phyloP scores from a whole-genome alignment of 2,888 invertebrate species.

The Eupithecia vulgata region DNA sequence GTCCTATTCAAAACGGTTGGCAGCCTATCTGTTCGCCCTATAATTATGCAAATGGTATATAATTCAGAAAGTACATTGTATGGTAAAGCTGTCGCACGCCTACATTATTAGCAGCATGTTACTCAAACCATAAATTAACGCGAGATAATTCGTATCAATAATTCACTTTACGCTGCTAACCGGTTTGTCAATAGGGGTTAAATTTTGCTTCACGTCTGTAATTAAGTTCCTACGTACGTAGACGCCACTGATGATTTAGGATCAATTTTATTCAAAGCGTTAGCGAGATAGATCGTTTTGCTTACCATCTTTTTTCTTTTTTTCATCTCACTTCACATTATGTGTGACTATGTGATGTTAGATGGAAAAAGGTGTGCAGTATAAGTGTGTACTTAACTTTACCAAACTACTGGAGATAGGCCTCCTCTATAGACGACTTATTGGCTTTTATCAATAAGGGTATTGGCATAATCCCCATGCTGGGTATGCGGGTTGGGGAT shows the following conservation, averaged over 20 bases:
- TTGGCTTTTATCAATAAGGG: too few species aligned
- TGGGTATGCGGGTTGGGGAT: too few species aligned
- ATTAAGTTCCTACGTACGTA: background rate
- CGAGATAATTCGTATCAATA: conserved; percentile 53
- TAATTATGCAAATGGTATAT: conserved; percentile 12
- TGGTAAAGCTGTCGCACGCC: conserved; percentile 15
- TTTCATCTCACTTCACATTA: too few species aligned
- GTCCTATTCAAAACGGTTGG: conserved; percentile 1
- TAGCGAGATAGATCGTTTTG: background rate
- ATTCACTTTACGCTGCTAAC: conserved; percentile 13
- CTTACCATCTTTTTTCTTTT: too few species aligned
- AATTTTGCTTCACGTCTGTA: background rate
- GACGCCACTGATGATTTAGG: background rate
- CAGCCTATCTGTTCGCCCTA: background rate
- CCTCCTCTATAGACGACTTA: too few species aligned
- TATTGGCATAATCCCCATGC: too few species aligned
- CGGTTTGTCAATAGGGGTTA: conserved; percentile 7
- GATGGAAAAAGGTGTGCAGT: too few species aligned
- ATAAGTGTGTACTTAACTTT: too few species aligned
- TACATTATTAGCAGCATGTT: conserved; percentile 40
- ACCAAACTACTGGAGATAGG: too few species aligned
- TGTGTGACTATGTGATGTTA: too few species aligned
- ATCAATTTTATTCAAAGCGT: background rate
- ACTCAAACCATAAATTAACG: conserved; percentile 53
- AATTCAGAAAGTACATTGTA: conserved; percentile 16